Percentiles rank a stretch among this genome's conserved stretches.
phyloP scores from a whole-genome alignment of 2,888 invertebrate genomes.

The Callimorpha dominula region DNA sequence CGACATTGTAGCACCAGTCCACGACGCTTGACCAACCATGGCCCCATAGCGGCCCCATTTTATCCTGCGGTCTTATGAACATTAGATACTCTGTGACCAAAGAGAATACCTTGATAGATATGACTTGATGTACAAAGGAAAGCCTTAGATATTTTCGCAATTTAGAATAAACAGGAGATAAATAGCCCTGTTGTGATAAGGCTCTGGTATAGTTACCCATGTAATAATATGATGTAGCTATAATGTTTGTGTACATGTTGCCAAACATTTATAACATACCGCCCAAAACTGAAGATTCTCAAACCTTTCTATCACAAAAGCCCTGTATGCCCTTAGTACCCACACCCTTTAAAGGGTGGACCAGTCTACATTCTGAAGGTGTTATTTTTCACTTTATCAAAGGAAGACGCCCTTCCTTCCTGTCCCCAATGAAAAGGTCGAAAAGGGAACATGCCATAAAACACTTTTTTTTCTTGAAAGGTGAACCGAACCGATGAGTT shows the following conservation, averaged over 20 bases:
- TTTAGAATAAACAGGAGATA: background rate
- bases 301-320: conserved; percentile 60
- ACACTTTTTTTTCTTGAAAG: conserved; percentile 69
- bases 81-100: too few relatives aligned
- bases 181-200: background rate
- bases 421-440: conserved; percentile 74
- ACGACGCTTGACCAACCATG: background rate
- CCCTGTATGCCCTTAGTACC: conserved; percentile 57
- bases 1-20: background rate
- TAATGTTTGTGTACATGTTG: conserved; percentile 11
- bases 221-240: background rate
- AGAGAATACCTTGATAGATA: too few relatives aligned
- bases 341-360: conserved; percentile 63
- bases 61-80: too few relatives aligned
- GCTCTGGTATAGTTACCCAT: background rate
- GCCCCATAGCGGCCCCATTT: background rate
- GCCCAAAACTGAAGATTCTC: conserved; percentile 52
- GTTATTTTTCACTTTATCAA: conserved; percentile 85
- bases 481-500: conserved; percentile 59
- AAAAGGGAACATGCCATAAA: conserved; percentile 76
- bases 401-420: conserved; percentile 80
- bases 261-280: conserved; percentile 31
- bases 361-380: conserved; percentile 71
- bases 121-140: too few relatives aligned
- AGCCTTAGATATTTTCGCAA: too few relatives aligned